These are phyloP conservation scores for Coracopsis vasa DNA, from an alignment of 2,113 vertebrate genomes.

Conservation along the genomic window DNA sequence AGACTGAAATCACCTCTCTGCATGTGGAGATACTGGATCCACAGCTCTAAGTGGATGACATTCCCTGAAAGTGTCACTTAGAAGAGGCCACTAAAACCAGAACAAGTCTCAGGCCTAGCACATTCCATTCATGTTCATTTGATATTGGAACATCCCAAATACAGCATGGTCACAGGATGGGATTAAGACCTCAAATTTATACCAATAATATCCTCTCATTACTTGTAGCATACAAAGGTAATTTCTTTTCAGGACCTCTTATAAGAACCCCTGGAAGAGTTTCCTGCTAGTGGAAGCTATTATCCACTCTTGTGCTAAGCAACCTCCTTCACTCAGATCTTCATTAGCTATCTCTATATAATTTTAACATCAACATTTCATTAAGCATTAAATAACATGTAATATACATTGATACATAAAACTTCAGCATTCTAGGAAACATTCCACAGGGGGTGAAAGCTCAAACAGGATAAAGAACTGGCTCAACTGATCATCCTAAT, in stretches of 20 bases:
- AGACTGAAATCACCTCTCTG: background rate
- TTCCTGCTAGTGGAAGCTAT: background rate
- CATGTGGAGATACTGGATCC: accelerated
- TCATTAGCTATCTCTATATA: background rate
- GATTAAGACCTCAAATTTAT: background rate
- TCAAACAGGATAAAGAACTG: background rate
- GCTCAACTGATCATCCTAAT: background rate
- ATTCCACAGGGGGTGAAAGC: background rate
- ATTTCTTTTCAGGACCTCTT: background rate
- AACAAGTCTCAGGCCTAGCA: background rate
- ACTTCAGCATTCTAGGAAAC: background rate
- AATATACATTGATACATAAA: background rate
- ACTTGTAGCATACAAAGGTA: background rate
- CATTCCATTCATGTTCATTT: background rate
- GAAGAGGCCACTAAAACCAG: background rate
- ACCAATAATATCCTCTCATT: background rate
- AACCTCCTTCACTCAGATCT: background rate
- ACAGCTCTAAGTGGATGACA: background rate
- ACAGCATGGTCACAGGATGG: background rate
- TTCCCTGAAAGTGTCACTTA: background rate
- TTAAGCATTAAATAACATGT: background rate
- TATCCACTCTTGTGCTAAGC: background rate
- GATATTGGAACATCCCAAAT: background rate
- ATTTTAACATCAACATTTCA: background rate
- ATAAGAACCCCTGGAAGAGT: background rate